Evolutionary conservation across 2,797 vertebrate genomes (phyloP).

Genomic region (Craterocephalus amniculus): DNA sequence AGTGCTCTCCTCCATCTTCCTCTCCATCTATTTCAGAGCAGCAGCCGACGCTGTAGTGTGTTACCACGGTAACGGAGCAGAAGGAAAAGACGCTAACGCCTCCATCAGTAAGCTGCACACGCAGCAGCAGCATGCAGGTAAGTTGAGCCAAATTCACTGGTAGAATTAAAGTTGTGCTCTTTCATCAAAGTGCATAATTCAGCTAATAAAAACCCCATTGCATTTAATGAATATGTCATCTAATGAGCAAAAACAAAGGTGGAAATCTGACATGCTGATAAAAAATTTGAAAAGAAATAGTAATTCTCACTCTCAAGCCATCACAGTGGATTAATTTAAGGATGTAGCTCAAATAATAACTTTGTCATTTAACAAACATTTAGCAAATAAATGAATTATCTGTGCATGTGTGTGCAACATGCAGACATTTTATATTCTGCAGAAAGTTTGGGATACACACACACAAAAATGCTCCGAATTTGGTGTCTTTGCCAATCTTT

Average conservation of each 20-base stretch:
- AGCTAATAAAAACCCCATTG: not conserved
- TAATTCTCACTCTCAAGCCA: not conserved
- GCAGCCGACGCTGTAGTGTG: slow-evolving; percentile 77
- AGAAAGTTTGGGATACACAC: slow-evolving; percentile 1
- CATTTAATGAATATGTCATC: not conserved
- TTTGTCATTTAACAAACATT: not conserved
- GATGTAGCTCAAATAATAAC: not conserved
- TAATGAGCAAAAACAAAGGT: not conserved
- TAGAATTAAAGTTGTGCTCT: not conserved
- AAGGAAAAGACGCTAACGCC: slow-evolving; percentile 36
- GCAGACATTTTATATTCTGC: slow-evolving; percentile 17
- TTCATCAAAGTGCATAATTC: not conserved
- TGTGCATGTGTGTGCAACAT: not conserved
- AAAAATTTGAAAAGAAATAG: not conserved
- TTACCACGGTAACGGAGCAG: slow-evolving; percentile 81
- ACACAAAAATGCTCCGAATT: slow-evolving; percentile 14
- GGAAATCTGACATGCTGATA: not conserved
- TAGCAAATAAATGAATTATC: not conserved
- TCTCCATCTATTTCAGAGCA: slow-evolving; percentile 63
- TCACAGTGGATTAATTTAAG: not conserved
- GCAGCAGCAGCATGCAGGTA: not conserved
- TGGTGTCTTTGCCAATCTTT: slow-evolving; percentile 26
- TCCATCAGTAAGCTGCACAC: not conserved
- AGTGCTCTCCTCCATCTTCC: slow-evolving; percentile 85
- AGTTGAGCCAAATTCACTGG: not conserved